Base-by-base conservation (phyloP, 2,888 invertebrate genomes). In the Rotaria macrura region DNA sequence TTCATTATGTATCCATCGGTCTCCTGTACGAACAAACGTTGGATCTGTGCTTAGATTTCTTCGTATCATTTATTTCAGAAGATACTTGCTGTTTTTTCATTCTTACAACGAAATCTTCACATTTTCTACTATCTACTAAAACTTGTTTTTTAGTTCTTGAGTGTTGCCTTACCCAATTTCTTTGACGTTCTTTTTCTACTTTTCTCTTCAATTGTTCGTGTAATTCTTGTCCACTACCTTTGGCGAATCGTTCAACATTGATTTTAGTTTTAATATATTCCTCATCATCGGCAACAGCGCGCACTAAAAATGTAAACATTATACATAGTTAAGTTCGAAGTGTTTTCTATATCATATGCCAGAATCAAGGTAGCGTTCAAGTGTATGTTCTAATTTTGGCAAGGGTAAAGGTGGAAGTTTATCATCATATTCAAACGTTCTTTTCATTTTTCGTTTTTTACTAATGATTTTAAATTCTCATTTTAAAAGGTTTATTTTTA, bases 391-490 rank as follows among this genome's bases (percentile, higher is more conserved):
- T 20, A 93, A 89, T 12, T 91, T 88, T 34, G 93, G 93, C 40
- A 93, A 89, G 14, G 93, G 93, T 25, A 93, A 89, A 14, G 91
- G 89, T 7, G 93, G 93, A 34, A 93, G 89, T 12, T 88, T 88
- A 74, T 92, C 91, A 88, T 93, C 92, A 88, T 91, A 90, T 86
- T 91, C 90, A 88, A 92, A 93, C 1, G 93, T 93, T 87, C 88
- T 90, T 85, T 79, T 65, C 65, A 65, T 65, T 7, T 2, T 29
- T 65, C 34, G 2, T 34, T 57, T 34, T 34, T n/a, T n/a, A n/a
- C n/a, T 52, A 17, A 49, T 49, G 10, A 49, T 14, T 49, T 7
- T 7, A 49, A 49, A 14, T 49, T 14, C 14, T 12, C 12, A 14
- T 10, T 17, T 49, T 9, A 3, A 49, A 17, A 49, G 49, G 17